Evolutionary conservation across 2,888 invertebrate species (phyloP), one percentile per base, ranked within the genome.

Genomic region (Cremastinae sp.): DNA sequence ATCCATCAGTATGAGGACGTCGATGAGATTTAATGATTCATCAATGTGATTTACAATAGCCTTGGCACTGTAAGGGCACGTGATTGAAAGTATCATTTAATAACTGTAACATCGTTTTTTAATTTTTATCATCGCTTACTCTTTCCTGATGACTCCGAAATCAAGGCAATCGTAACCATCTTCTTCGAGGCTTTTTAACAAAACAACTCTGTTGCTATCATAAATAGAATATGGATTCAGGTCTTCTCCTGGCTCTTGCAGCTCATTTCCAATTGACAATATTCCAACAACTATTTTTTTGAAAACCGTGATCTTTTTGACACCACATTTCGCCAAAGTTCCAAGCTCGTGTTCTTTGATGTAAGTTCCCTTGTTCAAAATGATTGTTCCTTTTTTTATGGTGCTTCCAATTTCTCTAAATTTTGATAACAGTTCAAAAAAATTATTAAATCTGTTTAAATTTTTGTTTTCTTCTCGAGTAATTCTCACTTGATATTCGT

Each of bases 251-350:
- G 94, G 94, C 74, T 93, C 93, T 82, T 95, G 92, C 8, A 98
- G 90, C 91, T 99, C 98, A 89, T 97, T 97, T 53, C 99, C 99
- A 0, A 98, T 98, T 0, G 98, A 98, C 83, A 99, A 90, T 49
- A 99, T 91, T 55, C 95, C 97, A 71, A 98, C 93, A 82, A 86
- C 89, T 68, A 96, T 94, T 86, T 92, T 86, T 88, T 93, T 90
- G 88, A 61, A 79, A 45, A 95, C 93, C 58, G 86, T 82, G 14
- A 94, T 90, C 51, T 88, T 77, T 1, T 90, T 89, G 41, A 91
- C 91, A 5, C 95, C 95, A 47, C 93, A 92, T 53, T 94, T 92
- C 45, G 94, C 93, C 70, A 96, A 86, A 8, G 96, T 90, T 49
- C 95, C 96, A 68, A 95, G 89, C 86, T 95, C 94, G 1, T 93